Evolutionary conservation across 2,888 invertebrate genomes (phyloP), one percentile per base, ranked within the genome.

Genomic region (Oconnorella tubifera): DNA sequence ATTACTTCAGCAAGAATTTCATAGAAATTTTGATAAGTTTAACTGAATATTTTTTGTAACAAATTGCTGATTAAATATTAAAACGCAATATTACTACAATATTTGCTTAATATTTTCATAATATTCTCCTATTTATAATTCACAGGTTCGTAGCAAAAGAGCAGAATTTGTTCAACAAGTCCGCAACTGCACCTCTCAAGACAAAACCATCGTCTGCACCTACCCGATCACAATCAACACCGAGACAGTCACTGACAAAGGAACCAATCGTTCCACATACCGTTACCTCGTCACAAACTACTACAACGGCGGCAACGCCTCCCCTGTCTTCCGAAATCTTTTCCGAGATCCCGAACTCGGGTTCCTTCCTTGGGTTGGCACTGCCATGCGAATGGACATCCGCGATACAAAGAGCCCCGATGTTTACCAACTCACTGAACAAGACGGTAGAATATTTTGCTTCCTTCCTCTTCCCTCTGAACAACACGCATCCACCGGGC

Each of bases 391-490:
- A 2, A 53, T 75, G 33, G 66, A 62, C 31, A 55, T 62, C 14
- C 33, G 40, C 19, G 56, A 61, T 19, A 48, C 23, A 29, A 33
- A 25, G 25, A 58, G 56, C 3, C 19, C 23, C n/a, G 56, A 27
- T 48, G 14, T 49, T 1, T 58, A 56, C 31, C 6, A 31, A 1
- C 32, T 62, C 40, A 33, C 53, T n/a, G 50, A 56, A 2, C 50
- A 55, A 4, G 68, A 70, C 31, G 78, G 80, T 14, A 76, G 77
- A 25, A 68, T 79, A 10, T 80, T 77, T 68, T 78, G 78, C 62
- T 77, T 77, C 64, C 68, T 80, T 28, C 80, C 80, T n/a, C 72
- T 80, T 25, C 77, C 79, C 2, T 58, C 71, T 40, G 75, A 75
- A 58, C 66, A 68, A 4, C 66, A 72, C 53, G 72, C 71, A 55